A percentile compares a stretch with the other conserved stretches of the same genome.
Conservation (phyloP, 2,113 vertebrate species). For the Pangasianodon gigas region DNA sequence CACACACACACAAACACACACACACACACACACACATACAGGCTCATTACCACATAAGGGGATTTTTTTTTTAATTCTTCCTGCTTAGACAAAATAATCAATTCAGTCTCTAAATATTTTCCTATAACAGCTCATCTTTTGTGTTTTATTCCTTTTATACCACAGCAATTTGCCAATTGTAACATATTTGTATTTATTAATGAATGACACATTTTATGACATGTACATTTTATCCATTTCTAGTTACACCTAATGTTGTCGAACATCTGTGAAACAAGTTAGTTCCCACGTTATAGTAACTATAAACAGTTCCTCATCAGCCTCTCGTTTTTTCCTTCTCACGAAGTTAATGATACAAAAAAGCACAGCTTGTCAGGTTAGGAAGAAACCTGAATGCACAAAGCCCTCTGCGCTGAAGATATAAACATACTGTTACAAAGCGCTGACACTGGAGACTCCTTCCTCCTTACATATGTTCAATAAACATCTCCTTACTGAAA, state of each 20-base stretch:
- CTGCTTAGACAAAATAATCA: background rate
- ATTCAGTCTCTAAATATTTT: background rate
- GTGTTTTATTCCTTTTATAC: background rate
- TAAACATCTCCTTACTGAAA: background rate
- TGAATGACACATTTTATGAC: background rate
- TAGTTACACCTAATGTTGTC: background rate
- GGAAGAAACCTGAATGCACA: background rate
- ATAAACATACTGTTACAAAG: background rate
- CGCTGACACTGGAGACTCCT: no score
- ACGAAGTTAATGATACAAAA: background rate
- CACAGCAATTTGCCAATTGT: background rate
- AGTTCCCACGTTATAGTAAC: background rate
- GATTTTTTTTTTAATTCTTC: background rate
- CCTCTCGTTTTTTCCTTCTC: no score
- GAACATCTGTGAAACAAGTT: background rate
- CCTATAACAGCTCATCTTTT: background rate
- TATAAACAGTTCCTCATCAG: background rate
- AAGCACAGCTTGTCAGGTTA: no score
- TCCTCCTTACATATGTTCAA: no score
- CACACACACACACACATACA: constrained; percentile 25
- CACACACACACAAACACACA: constrained; percentile 36
- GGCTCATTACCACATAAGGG: no score
- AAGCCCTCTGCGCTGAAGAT: background rate
- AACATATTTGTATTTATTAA: background rate
- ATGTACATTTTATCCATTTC: background rate